Base-by-base conservation (phyloP, 2,888 invertebrate species). In the Nomada goodeniana region DNA sequence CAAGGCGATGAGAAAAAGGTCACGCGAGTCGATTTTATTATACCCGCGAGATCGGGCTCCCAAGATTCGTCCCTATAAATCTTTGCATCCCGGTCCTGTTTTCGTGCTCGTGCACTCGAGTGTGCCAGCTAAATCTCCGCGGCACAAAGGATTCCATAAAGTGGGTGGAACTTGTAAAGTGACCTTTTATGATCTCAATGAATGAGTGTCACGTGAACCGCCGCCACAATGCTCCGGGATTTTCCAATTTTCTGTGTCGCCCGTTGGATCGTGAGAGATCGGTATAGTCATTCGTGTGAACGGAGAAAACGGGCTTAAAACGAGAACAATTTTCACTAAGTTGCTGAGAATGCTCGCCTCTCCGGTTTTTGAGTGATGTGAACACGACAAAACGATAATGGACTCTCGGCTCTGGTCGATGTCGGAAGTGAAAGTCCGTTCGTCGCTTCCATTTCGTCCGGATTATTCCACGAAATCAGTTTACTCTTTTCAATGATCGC, bases 131-230 rank as follows among this genome's bases (percentile, higher is more conserved):
- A 89, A 91, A 91, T 91, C 89, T 90, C 74, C 52, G 55, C 65
- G 71, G 70, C 77, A 92, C 90, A 91, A 92, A 91, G 88, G 78
- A 81, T 84, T 88, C 87, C 86, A 89, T 89, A 90, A 90, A 89
- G 90, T 90, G 87, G 90, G 91, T 89, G 90, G 90, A 89, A 90
- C 90, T 89, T 90, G 90, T 91, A 90, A 91, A 91, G 91, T 91
- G 91, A 91, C 89, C 91, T 90, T 91, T 92, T 91, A 92, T 89
- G 91, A 88, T 82, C 75, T 67, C 86, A 71, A 84, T 85, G 89
- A 89, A 88, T 87, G 78, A 86, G 82, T 83, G 90, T 89, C 90
- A 86, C 88, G 88, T 85, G 88, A 90, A 81, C 82, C 70, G 84
- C 76, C 67, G 80, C 59, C 82, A 74, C 81, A 84, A 84, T 84